Percentiles rank a stretch among this genome's conserved stretches.
Conservation (phyloP, 1,140 invertebrate species). For the Centruroides sculpturatus region DNA sequence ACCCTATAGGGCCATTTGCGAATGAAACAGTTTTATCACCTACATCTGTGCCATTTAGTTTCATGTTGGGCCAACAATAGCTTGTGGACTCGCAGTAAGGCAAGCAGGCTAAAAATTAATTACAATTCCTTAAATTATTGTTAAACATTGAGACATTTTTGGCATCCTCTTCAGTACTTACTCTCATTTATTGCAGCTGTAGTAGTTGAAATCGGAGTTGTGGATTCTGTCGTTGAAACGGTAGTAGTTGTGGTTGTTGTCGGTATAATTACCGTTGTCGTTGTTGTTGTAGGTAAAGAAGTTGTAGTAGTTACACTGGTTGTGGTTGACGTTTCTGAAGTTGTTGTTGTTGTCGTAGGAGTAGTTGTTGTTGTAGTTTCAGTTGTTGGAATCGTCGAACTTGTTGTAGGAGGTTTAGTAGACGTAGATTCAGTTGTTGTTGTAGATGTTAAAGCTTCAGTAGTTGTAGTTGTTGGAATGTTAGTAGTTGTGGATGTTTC, state of each 20-base stretch:
- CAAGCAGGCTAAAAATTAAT: background rate
- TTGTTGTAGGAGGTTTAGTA: background rate
- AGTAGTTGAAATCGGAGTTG: background rate
- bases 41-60: background rate
- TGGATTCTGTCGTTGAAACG: background rate
- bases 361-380: background rate
- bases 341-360: background rate
- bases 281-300: background rate
- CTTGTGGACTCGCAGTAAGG: conserved; percentile 5
- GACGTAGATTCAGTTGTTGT: background rate
- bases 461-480: background rate
- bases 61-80: conserved; percentile 7
- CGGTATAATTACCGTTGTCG: background rate
- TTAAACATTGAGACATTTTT: background rate
- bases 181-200: background rate
- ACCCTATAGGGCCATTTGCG: conserved; percentile 8
- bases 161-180: too few relatives aligned
- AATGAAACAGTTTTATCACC: background rate
- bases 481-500: background rate
- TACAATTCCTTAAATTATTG: background rate
- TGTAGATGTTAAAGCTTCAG: background rate
- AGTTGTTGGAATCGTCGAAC: background rate
- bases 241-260: background rate
- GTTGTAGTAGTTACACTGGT: background rate
- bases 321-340: background rate